These are phyloP conservation scores for Cylindroiulus punctatus DNA, from an alignment of 2,888 invertebrate species.

Conservation along the genomic window DNA sequence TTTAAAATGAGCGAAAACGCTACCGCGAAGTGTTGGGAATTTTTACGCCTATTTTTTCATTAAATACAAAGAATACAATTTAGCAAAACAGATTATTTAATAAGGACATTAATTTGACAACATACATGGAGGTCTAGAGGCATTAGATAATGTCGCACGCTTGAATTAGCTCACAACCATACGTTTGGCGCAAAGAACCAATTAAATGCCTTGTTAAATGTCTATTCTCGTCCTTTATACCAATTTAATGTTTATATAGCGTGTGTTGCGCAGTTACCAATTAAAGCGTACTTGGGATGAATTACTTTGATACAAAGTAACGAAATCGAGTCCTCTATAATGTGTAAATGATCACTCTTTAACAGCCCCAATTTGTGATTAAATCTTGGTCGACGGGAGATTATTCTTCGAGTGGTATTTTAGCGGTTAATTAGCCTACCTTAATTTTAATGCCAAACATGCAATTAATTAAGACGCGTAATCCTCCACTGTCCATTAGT, in stretches of 20 bases:
- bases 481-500: not conserved
- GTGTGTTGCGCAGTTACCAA: too few species aligned
- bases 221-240: not conserved
- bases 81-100: too few species aligned
- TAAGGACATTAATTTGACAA: too few species aligned
- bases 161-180: too few species aligned
- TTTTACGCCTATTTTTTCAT: too few species aligned
- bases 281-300: not conserved
- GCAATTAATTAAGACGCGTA: not conserved
- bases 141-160: too few species aligned
- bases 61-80: too few species aligned
- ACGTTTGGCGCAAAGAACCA: too few species aligned
- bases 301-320: not conserved
- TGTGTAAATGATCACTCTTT: not conserved
- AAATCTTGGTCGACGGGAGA: not conserved
- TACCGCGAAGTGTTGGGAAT: too few species aligned
- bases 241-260: not conserved
- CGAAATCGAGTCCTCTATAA: not conserved
- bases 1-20: too few species aligned
- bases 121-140: too few species aligned
- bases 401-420: conserved; percentile 4
- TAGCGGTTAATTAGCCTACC: not conserved
- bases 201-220: too few species aligned
- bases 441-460: conserved; percentile 7
- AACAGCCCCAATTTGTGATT: not conserved